These are phyloP conservation scores for Trematomus bernacchii DNA, from an alignment of 2,797 vertebrate genomes.

Conservation along the genomic window DNA sequence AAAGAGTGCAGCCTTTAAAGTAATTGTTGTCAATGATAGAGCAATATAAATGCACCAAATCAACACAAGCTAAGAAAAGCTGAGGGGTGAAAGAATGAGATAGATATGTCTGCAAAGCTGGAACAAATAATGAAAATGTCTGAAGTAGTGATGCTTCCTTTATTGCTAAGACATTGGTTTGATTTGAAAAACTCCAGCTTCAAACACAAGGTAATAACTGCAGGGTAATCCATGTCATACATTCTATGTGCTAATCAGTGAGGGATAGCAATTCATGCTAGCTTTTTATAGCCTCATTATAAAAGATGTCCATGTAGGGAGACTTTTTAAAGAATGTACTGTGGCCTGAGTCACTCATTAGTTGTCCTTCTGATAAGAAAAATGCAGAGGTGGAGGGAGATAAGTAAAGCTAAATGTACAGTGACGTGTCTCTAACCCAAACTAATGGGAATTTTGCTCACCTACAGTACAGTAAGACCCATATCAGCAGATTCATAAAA, in stretches of 20 bases:
- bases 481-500: background rate
- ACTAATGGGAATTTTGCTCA: background rate
- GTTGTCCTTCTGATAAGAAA: slow-evolving; percentile 7
- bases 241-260: background rate
- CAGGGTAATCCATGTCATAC: background rate
- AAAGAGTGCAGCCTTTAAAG: background rate
- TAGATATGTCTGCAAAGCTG: background rate
- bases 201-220: background rate
- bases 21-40: background rate
- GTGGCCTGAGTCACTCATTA: background rate
- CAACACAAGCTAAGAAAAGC: background rate
- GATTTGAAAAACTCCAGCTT: background rate
- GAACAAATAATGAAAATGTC: background rate
- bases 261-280: background rate
- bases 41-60: background rate
- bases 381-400: background rate
- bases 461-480: background rate
- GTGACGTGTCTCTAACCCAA: background rate
- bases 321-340: slow-evolving; percentile 12
- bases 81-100: background rate
- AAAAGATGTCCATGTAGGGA: slow-evolving; percentile 6
- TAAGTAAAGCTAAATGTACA: background rate
- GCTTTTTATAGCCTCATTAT: slow-evolving; percentile 12
- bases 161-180: background rate
- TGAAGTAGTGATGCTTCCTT: background rate